Conservation (phyloP, 2,113 vertebrate species). For the Tachuris rubrigastra region DNA sequence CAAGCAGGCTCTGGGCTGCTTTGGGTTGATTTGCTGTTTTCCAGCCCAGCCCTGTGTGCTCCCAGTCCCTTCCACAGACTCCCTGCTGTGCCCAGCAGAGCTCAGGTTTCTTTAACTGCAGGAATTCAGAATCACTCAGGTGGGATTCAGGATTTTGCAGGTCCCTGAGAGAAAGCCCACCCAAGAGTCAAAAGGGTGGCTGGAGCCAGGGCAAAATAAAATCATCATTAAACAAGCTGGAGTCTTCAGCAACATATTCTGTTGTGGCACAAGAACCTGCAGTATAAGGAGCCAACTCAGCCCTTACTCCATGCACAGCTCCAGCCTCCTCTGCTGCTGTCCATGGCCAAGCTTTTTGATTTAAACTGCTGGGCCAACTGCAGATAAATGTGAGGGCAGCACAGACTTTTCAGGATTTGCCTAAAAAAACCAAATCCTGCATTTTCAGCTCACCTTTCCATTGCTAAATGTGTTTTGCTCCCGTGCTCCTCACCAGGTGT, state of each 20-base stretch:
- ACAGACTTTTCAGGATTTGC: neutral
- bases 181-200: accelerated
- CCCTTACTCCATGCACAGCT: accelerated
- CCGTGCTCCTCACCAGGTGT: neutral
- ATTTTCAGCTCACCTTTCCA: neutral
- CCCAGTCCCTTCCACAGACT: neutral
- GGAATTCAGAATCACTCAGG: neutral
- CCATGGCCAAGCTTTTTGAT: accelerated
- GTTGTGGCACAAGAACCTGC: neutral
- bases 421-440: neutral
- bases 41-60: neutral
- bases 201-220: neutral
- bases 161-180: neutral
- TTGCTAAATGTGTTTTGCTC: neutral
- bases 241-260: accelerated
- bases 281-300: accelerated
- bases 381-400: neutral
- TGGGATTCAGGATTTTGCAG: neutral
- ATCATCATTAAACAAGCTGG: accelerated
- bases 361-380: neutral
- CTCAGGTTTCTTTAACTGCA: neutral
- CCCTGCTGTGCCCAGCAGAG: neutral
- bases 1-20: neutral
- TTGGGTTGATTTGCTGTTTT: neutral
- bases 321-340: neutral